Evolutionary conservation across 92 coral and sea anemone species (phyloP).

Genomic region (Micromussa lordhowensis): DNA sequence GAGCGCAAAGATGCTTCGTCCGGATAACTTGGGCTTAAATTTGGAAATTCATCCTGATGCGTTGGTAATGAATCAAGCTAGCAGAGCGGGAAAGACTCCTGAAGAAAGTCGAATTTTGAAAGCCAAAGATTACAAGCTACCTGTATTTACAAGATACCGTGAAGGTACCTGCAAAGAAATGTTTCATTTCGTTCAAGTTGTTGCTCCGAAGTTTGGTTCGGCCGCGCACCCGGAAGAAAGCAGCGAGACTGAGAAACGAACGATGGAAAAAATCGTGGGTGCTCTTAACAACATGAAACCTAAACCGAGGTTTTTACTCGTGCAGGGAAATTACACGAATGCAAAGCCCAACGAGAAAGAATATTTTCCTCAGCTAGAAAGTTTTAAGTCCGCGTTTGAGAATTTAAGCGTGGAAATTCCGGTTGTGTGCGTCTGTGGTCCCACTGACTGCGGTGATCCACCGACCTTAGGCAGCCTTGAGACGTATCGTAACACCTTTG

Average conservation of each 20-base stretch:
- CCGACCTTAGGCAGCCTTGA: conserved; percentile 61
- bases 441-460: conserved; percentile 69
- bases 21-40: conserved; percentile 60
- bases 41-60: conserved; percentile 93
- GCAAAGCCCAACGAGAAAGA: conserved; percentile 70
- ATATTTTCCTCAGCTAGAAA: conserved; percentile 80
- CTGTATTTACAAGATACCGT: conserved; percentile 80
- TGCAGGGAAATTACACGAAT: conserved; percentile 79
- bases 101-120: conserved; percentile 84
- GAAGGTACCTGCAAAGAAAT: conserved; percentile 82
- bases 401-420: conserved; percentile 72
- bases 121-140: conserved; percentile 83
- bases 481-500: conserved; percentile 79
- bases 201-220: conserved; percentile 77
- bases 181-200: conserved; percentile 85
- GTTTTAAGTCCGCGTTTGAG: conserved; percentile 76
- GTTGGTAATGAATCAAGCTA: conserved; percentile 82
- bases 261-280: conserved; percentile 53
- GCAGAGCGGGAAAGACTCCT: conserved; percentile 85
- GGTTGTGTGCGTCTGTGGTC: conserved; percentile 87
- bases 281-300: conserved; percentile 81
- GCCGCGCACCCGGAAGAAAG: conserved; percentile 86
- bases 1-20: conserved; percentile 23
- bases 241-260: conserved; percentile 64
- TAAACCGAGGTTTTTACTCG: conserved; percentile 80